These are phyloP conservation scores for Dryoscopus gambensis DNA, from an alignment of 2,113 vertebrate species.

Conservation along the genomic window DNA sequence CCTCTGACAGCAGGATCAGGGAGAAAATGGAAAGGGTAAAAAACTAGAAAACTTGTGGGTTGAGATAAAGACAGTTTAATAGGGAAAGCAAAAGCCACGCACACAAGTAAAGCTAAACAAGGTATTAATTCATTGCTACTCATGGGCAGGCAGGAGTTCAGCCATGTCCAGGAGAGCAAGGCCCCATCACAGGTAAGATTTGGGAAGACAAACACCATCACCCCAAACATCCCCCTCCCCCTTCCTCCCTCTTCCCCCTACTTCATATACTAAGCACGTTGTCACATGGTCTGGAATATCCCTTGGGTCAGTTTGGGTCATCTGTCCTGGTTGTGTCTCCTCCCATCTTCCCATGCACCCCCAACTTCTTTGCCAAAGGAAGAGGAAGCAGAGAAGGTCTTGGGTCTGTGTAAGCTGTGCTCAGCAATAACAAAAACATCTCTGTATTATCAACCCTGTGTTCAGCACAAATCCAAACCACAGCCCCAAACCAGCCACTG, in stretches of 20 bases:
- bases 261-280: not conserved
- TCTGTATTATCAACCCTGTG: not conserved
- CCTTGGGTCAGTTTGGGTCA: not conserved
- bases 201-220: not conserved
- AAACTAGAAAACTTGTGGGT: not conserved
- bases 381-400: not conserved
- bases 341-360: not conserved
- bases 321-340: not conserved
- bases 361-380: not conserved
- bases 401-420: not conserved
- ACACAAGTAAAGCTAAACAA: not conserved
- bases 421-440: not conserved
- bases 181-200: not conserved
- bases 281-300: not conserved
- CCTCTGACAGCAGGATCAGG: not conserved
- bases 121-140: not conserved
- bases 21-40: not conserved
- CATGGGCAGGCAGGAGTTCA: not conserved
- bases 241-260: no score
- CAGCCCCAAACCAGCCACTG: not conserved
- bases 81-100: not conserved
- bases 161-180: not conserved
- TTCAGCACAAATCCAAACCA: not conserved
- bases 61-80: not conserved
- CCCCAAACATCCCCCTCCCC: not conserved